Evolutionary conservation across 2,888 invertebrate genomes (phyloP).

Genomic region (Entomobrya multifasciata): DNA sequence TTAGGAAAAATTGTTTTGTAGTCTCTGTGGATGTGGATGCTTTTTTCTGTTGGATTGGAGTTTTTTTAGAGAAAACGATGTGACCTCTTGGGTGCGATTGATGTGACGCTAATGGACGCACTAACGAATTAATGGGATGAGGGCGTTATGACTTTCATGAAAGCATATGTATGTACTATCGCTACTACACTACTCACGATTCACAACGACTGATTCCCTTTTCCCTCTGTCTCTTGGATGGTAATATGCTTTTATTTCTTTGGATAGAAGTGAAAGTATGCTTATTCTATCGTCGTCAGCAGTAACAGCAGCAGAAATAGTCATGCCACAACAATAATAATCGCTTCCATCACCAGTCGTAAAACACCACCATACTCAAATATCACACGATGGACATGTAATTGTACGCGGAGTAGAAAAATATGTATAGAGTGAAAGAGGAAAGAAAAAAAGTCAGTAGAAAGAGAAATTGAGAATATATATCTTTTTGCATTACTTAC

Average conservation of each 20-base stretch:
- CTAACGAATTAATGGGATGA: conserved; percentile 71
- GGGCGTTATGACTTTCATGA: conserved; percentile 68
- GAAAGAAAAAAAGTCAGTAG: not conserved
- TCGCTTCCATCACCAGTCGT: conserved; percentile 52
- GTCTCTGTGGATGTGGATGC: conserved; percentile 12
- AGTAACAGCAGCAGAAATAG: not conserved
- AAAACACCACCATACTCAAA: conserved; percentile 49
- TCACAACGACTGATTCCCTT: too few relatives aligned
- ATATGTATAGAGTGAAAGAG: too few relatives aligned
- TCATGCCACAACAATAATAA: conserved; percentile 50
- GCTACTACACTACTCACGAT: too few relatives aligned
- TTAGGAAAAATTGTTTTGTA: not conserved
- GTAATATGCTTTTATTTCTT: not conserved
- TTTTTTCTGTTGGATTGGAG: conserved; percentile 35
- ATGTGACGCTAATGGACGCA: conserved; percentile 72
- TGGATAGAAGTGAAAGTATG: not conserved
- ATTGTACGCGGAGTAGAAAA: conserved; percentile 20
- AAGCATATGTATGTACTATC: conserved; percentile 26
- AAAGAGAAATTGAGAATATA: conserved; percentile 23
- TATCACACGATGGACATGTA: conserved; percentile 49
- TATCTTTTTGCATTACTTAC: conserved; percentile 10
- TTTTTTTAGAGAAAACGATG: conserved; percentile 46
- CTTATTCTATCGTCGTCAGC: not conserved
- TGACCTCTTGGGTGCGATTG: conserved; percentile 72
- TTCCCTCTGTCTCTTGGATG: not conserved